These are phyloP conservation scores for Ectobius pallidus DNA, from an alignment of 2,888 invertebrate species.

Conservation along the genomic window DNA sequence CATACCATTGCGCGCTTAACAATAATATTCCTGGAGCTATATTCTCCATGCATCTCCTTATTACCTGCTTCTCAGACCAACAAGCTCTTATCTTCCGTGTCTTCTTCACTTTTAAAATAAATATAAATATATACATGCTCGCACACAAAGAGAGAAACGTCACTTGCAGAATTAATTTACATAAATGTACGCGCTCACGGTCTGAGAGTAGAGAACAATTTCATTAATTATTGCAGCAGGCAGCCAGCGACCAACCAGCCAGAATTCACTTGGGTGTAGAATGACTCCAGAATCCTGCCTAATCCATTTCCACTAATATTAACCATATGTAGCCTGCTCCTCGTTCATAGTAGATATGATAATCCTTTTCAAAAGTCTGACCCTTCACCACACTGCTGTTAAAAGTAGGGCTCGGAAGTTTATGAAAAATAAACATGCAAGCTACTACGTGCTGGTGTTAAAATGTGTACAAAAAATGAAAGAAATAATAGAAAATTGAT, in stretches of 20 bases:
- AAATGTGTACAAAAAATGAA: no score
- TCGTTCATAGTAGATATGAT: no score
- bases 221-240: constrained; percentile 27
- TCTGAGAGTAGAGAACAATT: constrained; percentile 12
- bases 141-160: neutral
- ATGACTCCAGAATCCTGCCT: neutral
- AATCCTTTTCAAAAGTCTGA: no score
- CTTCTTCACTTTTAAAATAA: constrained; percentile 20
- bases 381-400: no score
- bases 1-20: no score
- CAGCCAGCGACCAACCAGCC: neutral
- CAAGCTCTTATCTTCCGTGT: neutral
- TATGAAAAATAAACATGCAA: no score
- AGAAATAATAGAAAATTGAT: no score
- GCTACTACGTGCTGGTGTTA: no score
- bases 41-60: no score
- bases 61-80: neutral
- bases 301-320: neutral
- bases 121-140: neutral
- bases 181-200: neutral
- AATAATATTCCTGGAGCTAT: no score
- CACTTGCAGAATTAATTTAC: constrained; percentile 27
- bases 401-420: no score
- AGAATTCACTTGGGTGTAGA: neutral
- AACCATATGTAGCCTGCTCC: no score